phyloP scores from a whole-genome alignment of 2,113 vertebrate genomes.

The Rhinogobius similis region DNA sequence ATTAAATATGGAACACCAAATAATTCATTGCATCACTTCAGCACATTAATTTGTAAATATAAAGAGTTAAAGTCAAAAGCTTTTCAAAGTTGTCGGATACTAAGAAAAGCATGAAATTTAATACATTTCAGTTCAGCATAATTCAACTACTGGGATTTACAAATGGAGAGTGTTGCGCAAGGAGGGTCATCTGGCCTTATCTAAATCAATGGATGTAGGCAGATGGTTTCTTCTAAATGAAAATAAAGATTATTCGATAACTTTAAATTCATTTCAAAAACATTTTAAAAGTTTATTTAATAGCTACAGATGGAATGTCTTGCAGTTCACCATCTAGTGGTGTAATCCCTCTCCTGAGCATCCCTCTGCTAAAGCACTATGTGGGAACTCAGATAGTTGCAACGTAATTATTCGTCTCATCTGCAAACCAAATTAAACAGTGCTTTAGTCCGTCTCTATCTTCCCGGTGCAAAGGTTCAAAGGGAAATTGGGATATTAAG shows the following conservation, averaged over 20 bases:
- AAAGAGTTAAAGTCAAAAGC: background rate
- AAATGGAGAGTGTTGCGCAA: background rate
- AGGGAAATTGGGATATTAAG: constrained; percentile 53
- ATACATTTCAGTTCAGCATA: background rate
- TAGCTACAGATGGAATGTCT: constrained; percentile 17
- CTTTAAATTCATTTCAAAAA: background rate
- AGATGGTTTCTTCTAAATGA: background rate
- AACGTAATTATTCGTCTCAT: constrained; percentile 41
- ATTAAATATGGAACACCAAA: background rate
- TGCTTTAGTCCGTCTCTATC: constrained; percentile 18
- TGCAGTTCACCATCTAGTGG: constrained; percentile 1
- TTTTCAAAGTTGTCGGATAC: background rate
- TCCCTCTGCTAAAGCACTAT: constrained; percentile 18
- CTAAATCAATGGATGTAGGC: background rate
- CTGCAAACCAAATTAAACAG: constrained; percentile 40
- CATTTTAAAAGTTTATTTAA: background rate
- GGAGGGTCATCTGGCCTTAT: background rate
- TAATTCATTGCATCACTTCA: too few relatives aligned
- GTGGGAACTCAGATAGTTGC: constrained; percentile 29
- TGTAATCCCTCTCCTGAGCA: background rate
- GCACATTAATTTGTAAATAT: background rate
- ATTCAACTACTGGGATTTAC: background rate
- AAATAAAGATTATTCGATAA: background rate
- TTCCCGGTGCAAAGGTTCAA: constrained; percentile 26
- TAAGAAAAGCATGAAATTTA: background rate